Conservation (phyloP, 2,113 vertebrate species). For the Aspiorhynchus laticeps region DNA sequence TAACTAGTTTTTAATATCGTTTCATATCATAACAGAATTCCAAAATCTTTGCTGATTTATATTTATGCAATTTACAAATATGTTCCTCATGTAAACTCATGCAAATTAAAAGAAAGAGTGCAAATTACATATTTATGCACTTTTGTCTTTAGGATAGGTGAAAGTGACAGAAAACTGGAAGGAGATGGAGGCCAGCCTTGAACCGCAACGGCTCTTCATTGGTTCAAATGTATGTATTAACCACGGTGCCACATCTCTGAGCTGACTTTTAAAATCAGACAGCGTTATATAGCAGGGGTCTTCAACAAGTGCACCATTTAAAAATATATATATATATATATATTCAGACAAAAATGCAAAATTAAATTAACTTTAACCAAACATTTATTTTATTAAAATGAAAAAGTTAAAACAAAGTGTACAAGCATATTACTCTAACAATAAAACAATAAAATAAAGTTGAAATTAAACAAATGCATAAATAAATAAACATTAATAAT, state of each 20-base stretch:
- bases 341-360: too few relatives aligned
- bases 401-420: not conserved
- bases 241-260: too few relatives aligned
- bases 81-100: not conserved
- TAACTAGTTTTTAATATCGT: constrained; percentile 12
- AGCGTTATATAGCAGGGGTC: too few relatives aligned
- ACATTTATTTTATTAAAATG: too few relatives aligned
- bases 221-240: too few relatives aligned
- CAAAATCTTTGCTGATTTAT: not conserved
- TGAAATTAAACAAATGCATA: not conserved
- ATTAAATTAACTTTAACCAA: too few relatives aligned
- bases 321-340: too few relatives aligned
- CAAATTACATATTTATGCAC: not conserved
- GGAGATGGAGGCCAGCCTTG: not conserved
- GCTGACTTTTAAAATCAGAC: too few relatives aligned
- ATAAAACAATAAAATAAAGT: too few relatives aligned
- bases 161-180: not conserved
- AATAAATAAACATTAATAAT: not conserved
- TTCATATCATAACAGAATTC: not conserved
- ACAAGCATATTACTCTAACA: not conserved
- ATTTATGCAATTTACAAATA: not conserved
- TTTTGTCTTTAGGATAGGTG: not conserved
- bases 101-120: not conserved
- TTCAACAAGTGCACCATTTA: too few relatives aligned
- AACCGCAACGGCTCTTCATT: too few relatives aligned